These are phyloP conservation scores for Hormaphis cornu DNA, from an alignment of 1,140 invertebrate genomes.

Conservation along the genomic window DNA sequence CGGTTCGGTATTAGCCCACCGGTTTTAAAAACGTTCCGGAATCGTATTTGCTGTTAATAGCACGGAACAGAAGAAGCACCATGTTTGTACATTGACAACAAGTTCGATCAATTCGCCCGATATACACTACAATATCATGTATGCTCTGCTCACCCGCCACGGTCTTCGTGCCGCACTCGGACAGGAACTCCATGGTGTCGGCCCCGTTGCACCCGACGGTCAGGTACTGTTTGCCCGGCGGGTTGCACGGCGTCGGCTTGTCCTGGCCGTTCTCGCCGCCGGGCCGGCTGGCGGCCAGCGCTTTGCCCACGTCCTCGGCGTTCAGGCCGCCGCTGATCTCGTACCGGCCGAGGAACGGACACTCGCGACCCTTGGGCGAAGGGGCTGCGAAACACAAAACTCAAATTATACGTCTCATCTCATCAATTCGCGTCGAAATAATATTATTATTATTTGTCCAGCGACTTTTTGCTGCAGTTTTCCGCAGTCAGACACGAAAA, in stretches of 20 bases:
- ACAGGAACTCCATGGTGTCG: constrained; percentile 57
- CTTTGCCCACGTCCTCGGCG: constrained; percentile 30
- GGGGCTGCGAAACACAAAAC: constrained; percentile 35
- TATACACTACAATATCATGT: not conserved
- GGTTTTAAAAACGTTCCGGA: too few species aligned
- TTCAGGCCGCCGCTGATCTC: constrained; percentile 33
- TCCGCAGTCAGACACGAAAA: too few species aligned
- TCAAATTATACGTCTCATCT: too few species aligned
- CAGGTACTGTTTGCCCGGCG: constrained; percentile 33
- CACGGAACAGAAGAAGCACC: too few species aligned
- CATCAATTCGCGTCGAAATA: too few species aligned
- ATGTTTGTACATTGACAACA: too few species aligned
- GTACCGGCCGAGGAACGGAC: constrained; percentile 36
- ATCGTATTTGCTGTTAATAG: too few species aligned
- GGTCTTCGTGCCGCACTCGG: constrained; percentile 46
- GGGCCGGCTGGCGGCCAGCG: constrained; percentile 25
- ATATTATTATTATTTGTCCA: too few species aligned
- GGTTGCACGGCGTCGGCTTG: constrained; percentile 18
- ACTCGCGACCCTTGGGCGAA: constrained; percentile 33
- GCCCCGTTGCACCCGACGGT: constrained; percentile 34
- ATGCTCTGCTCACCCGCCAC: constrained; percentile 2
- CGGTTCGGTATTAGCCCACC: too few species aligned
- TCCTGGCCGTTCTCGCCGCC: constrained; percentile 20
- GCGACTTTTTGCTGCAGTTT: too few species aligned
- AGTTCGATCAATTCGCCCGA: too few species aligned